Evolutionary conservation across 2,113 vertebrate genomes (phyloP), one percentile per base, ranked within the genome.

Genomic region (Guaruba guarouba): DNA sequence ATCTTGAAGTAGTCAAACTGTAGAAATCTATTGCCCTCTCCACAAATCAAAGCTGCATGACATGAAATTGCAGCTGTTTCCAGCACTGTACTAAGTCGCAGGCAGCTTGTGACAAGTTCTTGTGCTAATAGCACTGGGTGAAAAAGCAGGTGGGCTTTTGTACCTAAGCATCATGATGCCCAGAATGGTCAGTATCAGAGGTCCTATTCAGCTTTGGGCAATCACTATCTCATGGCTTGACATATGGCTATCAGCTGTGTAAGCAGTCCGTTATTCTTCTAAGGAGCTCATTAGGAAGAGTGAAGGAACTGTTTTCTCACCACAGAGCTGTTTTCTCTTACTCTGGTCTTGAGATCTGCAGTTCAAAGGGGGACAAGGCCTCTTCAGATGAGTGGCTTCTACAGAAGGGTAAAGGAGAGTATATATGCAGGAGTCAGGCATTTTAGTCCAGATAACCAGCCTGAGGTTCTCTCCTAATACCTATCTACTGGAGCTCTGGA

Each of bases 201-300:
- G 54, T 86, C 35, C 33, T 43, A 13, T 11, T 80, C 80, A 85
- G 82, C 77, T 71, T 18, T 48, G 66, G 43, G 74, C 75, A 66
- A 7, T 19, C 55, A 13, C 29, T 18, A 11, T 63, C 79, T 90
- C 66, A 17, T 11, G 41, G 79, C 31, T 39, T 92, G 85, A 95
- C 91, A 95, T 63, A 74, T 54, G 80, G 87, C 88, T 90, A 25
- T 92, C 92, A 95, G 92, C 96, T 94, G 92, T 86, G 54, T 67
- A 88, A 95, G 92, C 91, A 95, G 44, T 4, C 33, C 49, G 75
- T 67, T 85, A 44, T 33, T 59, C 86, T 82, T 61, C 91, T 82
- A 66, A 85, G 69, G 77, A 86, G n/a, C 69, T 75, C 74, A 37
- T 52, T 28, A 95, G 43, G 35, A 94, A 83, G 67, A 80, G 79